Conservation (phyloP, 2,797 vertebrate species). For the Numenius phaeopus region DNA sequence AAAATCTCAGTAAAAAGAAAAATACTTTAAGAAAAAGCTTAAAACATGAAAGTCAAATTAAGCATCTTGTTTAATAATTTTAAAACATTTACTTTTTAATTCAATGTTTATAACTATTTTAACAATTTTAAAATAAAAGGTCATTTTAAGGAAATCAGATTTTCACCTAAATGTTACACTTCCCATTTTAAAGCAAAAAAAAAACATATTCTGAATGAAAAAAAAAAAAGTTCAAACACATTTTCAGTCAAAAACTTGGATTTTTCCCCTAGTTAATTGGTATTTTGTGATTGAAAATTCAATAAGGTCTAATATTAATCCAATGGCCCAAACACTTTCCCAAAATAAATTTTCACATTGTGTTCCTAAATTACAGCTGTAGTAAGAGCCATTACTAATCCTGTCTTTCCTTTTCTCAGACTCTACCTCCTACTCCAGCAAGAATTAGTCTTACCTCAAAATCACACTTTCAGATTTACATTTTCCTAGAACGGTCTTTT, state of each 20-base stretch:
- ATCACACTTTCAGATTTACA: neutral
- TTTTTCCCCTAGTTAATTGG: neutral
- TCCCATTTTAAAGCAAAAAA: neutral
- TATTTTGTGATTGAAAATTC: neutral
- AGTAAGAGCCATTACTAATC: neutral
- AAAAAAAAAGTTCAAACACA: neutral
- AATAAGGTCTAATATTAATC: neutral
- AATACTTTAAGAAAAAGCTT: neutral
- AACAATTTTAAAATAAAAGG: neutral
- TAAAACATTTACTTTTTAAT: neutral
- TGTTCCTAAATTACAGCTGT: neutral
- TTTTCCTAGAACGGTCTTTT: neutral
- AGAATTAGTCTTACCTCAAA: neutral
- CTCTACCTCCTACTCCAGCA: neutral
- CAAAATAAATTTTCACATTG: neutral
- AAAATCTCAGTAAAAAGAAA: neutral
- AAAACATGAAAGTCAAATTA: neutral
- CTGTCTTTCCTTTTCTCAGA: neutral
- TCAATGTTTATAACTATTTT: neutral
- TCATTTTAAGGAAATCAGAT: neutral
- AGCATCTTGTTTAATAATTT: neutral
- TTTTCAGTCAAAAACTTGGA: neutral
- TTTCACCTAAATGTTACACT: neutral
- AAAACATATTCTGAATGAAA: neutral
- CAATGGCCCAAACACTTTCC: neutral